Conservation (phyloP, 2,888 invertebrate genomes). For the Eupeodes latifasciatus region DNA sequence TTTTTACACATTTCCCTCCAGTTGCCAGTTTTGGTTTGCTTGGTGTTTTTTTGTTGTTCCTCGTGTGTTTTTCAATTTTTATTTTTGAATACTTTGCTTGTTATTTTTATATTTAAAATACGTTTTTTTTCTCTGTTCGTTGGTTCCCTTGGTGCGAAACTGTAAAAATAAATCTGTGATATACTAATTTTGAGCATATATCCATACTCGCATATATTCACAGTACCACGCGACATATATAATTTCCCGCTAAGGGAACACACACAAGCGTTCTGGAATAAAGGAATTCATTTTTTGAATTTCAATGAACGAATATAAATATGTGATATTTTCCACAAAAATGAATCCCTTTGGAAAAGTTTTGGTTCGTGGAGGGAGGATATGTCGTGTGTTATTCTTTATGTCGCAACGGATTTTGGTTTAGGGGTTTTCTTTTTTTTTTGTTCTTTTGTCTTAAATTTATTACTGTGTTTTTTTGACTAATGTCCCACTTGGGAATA, state of each 20-base stretch:
- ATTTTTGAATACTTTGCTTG: background rate
- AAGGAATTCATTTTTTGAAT: slow-evolving; percentile 21
- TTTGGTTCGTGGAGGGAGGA: background rate
- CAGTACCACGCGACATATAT: background rate
- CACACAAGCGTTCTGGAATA: background rate
- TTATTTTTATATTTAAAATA: slow-evolving; percentile 12
- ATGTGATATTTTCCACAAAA: slow-evolving; percentile 9
- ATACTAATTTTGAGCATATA: slow-evolving; percentile 16
- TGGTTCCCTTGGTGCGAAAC: background rate
- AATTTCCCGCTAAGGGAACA: background rate
- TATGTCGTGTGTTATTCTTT: slow-evolving; percentile 15
- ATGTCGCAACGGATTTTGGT: slow-evolving; percentile 15
- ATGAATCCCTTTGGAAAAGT: slow-evolving; percentile 11
- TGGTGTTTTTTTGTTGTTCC: background rate
- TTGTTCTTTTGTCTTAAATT: slow-evolving; percentile 5
- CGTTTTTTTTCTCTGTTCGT: background rate
- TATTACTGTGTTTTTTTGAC: slow-evolving; percentile 32
- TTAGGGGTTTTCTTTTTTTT: background rate
- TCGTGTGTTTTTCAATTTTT: background rate
- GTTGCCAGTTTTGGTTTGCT: background rate
- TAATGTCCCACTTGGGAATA: slow-evolving; percentile 33
- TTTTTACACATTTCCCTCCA: background rate
- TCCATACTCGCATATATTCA: background rate
- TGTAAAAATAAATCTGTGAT: slow-evolving; percentile 26
- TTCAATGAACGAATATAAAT: slow-evolving; percentile 27